Evolutionary conservation across 2,113 vertebrate genomes (phyloP).

Genomic region (Choloepus hoffmanni): DNA sequence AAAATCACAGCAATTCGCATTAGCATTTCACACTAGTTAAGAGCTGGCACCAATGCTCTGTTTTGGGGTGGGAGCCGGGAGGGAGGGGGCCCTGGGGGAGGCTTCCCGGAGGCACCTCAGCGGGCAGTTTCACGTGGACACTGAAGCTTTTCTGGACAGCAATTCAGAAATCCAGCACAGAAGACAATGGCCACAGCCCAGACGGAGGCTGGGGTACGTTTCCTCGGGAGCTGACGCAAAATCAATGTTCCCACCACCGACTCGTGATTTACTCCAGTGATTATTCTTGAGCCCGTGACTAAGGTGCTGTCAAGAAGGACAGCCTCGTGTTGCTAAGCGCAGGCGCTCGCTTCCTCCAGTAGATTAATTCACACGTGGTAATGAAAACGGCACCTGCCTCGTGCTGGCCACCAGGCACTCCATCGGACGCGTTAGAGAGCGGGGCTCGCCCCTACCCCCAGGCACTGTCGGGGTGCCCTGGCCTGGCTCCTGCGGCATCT

Average conservation of each 20-base stretch:
- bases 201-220: slow-evolving; percentile 68
- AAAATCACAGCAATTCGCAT: slow-evolving; percentile 80
- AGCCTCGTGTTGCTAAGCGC: slow-evolving; percentile 74
- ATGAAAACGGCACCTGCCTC: slow-evolving; percentile 76
- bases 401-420: slow-evolving; percentile 74
- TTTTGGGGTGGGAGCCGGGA: slow-evolving; percentile 71
- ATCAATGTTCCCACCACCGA: slow-evolving; percentile 83
- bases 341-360: slow-evolving; percentile 80
- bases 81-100: slow-evolving; percentile 71
- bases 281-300: slow-evolving; percentile 82
- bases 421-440: slow-evolving; percentile 3
- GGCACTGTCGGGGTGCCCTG: neutral
- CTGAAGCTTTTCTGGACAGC: slow-evolving; percentile 57
- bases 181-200: slow-evolving; percentile 62
- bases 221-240: slow-evolving; percentile 84
- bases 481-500: neutral
- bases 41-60: slow-evolving; percentile 74
- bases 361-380: slow-evolving; percentile 83
- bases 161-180: slow-evolving; percentile 70
- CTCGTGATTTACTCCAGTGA: slow-evolving; percentile 90
- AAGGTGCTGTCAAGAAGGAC: slow-evolving; percentile 83
- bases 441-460: no score
- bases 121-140: slow-evolving; percentile 63
- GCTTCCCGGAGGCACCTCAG: slow-evolving; percentile 73
- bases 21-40: slow-evolving; percentile 84